Evolutionary conservation across 2,113 vertebrate species (phyloP).

Genomic region (Engystomops pustulosus): DNA sequence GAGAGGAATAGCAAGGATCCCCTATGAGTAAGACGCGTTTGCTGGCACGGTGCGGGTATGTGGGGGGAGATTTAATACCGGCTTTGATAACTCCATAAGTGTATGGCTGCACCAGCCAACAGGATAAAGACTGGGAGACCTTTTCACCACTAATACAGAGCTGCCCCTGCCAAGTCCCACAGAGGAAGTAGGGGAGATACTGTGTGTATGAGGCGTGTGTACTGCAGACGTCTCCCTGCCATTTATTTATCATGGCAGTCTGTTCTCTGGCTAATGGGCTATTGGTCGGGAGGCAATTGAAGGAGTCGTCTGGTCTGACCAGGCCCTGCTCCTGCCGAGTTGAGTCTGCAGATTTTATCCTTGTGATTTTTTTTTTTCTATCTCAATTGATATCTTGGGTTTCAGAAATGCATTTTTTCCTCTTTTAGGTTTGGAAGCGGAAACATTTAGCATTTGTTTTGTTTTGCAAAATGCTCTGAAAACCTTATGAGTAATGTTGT

Average conservation of each 20-base stretch:
- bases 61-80: slow-evolving; percentile 52
- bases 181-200: slow-evolving; percentile 53
- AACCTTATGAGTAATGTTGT: slow-evolving; percentile 22
- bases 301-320: slow-evolving; percentile 60
- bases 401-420: slow-evolving; percentile 40
- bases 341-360: slow-evolving; percentile 41
- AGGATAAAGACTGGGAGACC: slow-evolving; percentile 58
- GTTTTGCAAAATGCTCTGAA: slow-evolving; percentile 32
- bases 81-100: slow-evolving; percentile 57
- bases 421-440: slow-evolving; percentile 33
- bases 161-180: slow-evolving; percentile 37
- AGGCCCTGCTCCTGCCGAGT: slow-evolving; percentile 56
- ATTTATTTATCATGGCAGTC: slow-evolving; percentile 57
- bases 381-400: slow-evolving; percentile 29
- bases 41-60: slow-evolving; percentile 19
- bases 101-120: slow-evolving; percentile 54
- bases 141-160: slow-evolving; percentile 52
- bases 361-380: slow-evolving; percentile 46
- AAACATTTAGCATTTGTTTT: slow-evolving; percentile 53
- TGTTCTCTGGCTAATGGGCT: slow-evolving; percentile 48
- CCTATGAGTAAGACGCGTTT: slow-evolving; percentile 48
- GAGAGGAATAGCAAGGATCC: slow-evolving; percentile 38
- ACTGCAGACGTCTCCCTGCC: slow-evolving; percentile 47
- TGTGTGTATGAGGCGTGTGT: slow-evolving; percentile 45
- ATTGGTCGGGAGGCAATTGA: slow-evolving; percentile 51